Conservation (phyloP, 2,888 invertebrate genomes). For the Lepidochitona cinerea region DNA sequence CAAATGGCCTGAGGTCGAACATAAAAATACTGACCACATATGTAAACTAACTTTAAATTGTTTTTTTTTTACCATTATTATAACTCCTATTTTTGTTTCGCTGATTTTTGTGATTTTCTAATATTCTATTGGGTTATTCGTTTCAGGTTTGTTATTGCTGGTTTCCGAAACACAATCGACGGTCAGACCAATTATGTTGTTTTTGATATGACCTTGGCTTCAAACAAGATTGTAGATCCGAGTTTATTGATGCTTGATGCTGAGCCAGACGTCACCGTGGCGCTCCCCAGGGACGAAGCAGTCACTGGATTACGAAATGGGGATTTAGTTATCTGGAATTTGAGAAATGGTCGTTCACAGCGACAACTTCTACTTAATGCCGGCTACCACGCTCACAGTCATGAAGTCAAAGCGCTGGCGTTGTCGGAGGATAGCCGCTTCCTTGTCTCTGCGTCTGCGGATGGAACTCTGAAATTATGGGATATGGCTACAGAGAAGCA, state of each 20-base stretch:
- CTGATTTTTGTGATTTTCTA: too few species aligned
- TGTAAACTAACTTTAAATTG: too few species aligned
- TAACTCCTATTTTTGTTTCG: too few species aligned
- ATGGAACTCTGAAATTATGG: slow-evolving; percentile 69
- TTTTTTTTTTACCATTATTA: too few species aligned
- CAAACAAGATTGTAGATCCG: slow-evolving; percentile 62
- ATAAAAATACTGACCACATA: too few species aligned
- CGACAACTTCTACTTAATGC: slow-evolving; percentile 61
- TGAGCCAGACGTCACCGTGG: slow-evolving; percentile 64
- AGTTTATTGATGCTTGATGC: slow-evolving; percentile 67
- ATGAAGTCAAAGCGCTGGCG: slow-evolving; percentile 66
- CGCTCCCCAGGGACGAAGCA: slow-evolving; percentile 67
- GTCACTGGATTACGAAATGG: slow-evolving; percentile 70
- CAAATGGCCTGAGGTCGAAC: too few species aligned
- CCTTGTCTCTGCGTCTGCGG: slow-evolving; percentile 68
- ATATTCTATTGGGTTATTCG: too few species aligned
- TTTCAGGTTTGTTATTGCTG: slow-evolving; percentile 64
- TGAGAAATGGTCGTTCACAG: slow-evolving; percentile 63
- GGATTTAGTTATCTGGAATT: slow-evolving; percentile 69
- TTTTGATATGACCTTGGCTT: slow-evolving; percentile 66
- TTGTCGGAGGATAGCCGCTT: slow-evolving; percentile 64
- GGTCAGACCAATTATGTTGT: slow-evolving; percentile 68
- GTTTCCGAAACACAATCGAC: slow-evolving; percentile 68
- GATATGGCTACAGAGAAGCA: slow-evolving; percentile 66
- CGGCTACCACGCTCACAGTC: slow-evolving; percentile 61